Conservation (phyloP, 2,113 vertebrate species). For the Protobothrops flavoviridis region DNA sequence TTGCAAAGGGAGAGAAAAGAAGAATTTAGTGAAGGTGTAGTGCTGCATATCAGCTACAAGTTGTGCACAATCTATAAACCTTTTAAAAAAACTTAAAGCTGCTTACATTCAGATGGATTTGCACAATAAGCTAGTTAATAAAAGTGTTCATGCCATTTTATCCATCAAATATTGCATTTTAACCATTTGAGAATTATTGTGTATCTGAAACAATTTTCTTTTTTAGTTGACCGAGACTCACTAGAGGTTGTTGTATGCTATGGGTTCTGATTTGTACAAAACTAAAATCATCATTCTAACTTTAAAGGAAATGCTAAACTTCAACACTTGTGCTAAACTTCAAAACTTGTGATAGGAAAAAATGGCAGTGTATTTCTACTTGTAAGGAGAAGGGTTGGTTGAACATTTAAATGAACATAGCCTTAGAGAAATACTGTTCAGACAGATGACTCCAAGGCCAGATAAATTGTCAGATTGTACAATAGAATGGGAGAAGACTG, state of each 20-base stretch:
- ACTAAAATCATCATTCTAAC: not conserved
- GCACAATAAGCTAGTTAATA: not conserved
- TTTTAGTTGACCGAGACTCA: not conserved
- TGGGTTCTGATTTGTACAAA: not conserved
- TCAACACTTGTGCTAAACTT: not conserved
- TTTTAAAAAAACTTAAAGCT: not conserved
- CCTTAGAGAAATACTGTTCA: not conserved
- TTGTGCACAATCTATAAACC: not conserved
- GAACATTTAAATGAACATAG: not conserved
- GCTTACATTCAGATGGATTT: not conserved
- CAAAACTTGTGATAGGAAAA: not conserved
- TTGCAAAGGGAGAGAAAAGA: not conserved
- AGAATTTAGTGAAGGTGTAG: not conserved
- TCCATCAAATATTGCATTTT: not conserved
- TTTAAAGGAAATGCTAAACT: not conserved
- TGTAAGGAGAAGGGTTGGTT: not conserved
- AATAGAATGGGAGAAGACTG: not conserved
- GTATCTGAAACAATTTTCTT: not conserved
- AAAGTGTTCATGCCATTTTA: not conserved
- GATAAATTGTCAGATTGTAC: not conserved
- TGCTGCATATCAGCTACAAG: not conserved
- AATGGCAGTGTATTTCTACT: not conserved
- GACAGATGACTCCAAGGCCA: not conserved
- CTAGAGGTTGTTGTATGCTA: not conserved
- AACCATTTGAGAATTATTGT: not conserved